Evolutionary conservation across 2,113 vertebrate genomes (phyloP), one percentile per base, ranked within the genome.

Genomic region (Cyanoderma ruficeps): DNA sequence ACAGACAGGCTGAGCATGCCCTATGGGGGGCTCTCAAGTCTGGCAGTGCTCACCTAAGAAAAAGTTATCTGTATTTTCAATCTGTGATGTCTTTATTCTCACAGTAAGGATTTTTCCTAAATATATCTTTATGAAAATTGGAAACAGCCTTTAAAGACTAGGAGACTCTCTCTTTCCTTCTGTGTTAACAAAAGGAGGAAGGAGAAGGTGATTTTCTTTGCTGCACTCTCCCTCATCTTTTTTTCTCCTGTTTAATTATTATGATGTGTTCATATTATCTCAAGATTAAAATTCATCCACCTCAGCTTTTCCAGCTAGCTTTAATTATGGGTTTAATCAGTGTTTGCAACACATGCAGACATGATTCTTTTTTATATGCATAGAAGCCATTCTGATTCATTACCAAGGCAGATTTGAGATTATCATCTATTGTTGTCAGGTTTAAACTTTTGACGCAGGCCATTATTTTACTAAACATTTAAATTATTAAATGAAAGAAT

Each of bases 311-410:
- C n/a, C 27, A 85, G 28, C 16, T 47, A 74, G 14, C 11, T 91
- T 92, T 91, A 88, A 85, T 95, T 87, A 86, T 35, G 30, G 13
- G 19, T 85, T 96, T 90, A 95, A 93, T 92, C 59, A 94, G 28
- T 55, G 42, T 74, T 95, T 80, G 30, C 28, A 88, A 63, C 10
- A 74, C 39, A 83, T 9, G 15, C 30, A 86, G 56, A 55, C 60
- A 78, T 68, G 35, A 67, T 13, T 93, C 85, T 77, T 80, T 88
- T 93, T 96, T 93, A 83, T 86, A 80, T 90, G 82, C 91, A 83
- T 41, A 86, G 60, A 86, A 90, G 33, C 8, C 50, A 37, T 63
- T 83, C 79, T 90, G 71, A 77, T 88, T 95, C 63, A 80, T 95
- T 96, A 90, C 44, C 28, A 83, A 77, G 71, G 71, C 84, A 94